These are phyloP conservation scores for Phrynocephalus guinanensis DNA, from an alignment of 2,797 vertebrate species.

Conservation along the genomic window DNA sequence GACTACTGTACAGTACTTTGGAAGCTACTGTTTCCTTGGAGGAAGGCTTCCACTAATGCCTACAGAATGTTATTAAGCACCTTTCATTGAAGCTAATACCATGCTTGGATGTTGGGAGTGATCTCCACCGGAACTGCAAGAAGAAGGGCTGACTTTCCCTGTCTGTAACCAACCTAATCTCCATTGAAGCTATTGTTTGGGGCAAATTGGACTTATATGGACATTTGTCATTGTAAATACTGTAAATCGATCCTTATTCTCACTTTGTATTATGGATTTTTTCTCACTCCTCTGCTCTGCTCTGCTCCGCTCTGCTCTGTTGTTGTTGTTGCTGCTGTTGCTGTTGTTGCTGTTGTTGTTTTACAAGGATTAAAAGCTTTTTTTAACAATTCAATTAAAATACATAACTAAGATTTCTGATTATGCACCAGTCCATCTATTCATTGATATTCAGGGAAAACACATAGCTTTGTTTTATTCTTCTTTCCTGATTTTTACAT, in stretches of 20 bases:
- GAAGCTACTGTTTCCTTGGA: neutral
- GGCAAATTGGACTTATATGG: neutral
- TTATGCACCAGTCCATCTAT: neutral
- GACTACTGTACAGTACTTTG: neutral
- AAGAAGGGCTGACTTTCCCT: neutral
- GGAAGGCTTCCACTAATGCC: neutral
- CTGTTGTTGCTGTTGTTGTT: neutral
- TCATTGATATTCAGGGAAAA: neutral
- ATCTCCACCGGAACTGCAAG: neutral
- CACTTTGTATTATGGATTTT: neutral
- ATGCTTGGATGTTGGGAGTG: neutral
- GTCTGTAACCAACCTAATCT: too few relatives aligned
- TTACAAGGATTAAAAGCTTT: neutral
- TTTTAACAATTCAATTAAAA: neutral
- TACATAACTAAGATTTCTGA: neutral
- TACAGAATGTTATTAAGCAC: too few relatives aligned
- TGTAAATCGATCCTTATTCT: neutral
- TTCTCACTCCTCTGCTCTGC: neutral
- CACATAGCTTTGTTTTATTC: neutral
- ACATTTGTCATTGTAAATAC: neutral
- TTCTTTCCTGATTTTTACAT: neutral
- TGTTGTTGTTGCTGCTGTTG: too few relatives aligned
- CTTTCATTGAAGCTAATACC: neutral
- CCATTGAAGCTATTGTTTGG: neutral
- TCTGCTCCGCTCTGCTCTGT: too few relatives aligned